A percentile compares a stretch with the other conserved stretches of the same genome.
Evolutionary conservation across 1,140 invertebrate genomes (phyloP).

Genomic region (Coenobita brevimanus): DNA sequence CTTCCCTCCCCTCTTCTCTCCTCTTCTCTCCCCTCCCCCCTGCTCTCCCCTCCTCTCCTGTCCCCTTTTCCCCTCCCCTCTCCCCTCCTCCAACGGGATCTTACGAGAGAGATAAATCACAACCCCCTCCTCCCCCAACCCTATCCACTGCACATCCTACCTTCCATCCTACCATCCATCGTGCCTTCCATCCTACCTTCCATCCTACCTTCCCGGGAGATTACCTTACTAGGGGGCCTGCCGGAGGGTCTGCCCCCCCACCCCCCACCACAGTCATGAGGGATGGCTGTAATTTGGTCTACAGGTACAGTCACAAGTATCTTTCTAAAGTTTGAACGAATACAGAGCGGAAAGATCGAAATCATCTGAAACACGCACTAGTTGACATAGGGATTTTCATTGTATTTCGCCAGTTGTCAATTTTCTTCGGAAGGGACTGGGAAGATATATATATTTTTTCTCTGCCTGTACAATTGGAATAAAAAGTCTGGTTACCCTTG

Average conservation of each 20-base stretch:
- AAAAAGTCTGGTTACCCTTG: no score
- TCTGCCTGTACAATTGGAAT: no score
- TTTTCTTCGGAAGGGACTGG: no score
- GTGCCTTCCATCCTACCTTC: not conserved
- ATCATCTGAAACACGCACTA: no score
- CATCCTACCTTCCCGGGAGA: conserved; percentile 6
- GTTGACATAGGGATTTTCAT: no score
- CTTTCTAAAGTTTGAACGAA: no score
- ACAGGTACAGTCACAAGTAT: not conserved
- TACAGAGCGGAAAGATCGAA: no score
- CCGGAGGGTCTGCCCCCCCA: not conserved
- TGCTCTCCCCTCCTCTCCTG: not conserved
- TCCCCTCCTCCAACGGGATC: not conserved
- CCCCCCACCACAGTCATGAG: not conserved
- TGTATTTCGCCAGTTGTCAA: no score
- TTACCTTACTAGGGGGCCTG: conserved; percentile 11
- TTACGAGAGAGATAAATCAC: not conserved
- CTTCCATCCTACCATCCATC: not conserved
- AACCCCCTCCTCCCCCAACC: not conserved
- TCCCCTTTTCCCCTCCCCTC: not conserved
- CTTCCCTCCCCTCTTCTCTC: no score
- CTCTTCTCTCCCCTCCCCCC: no score
- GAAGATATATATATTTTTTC: no score
- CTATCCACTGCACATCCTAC: not conserved
- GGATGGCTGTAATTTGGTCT: conserved; percentile 14